These are phyloP conservation scores for Picus viridis DNA, from an alignment of 2,797 vertebrate species.

Conservation along the genomic window DNA sequence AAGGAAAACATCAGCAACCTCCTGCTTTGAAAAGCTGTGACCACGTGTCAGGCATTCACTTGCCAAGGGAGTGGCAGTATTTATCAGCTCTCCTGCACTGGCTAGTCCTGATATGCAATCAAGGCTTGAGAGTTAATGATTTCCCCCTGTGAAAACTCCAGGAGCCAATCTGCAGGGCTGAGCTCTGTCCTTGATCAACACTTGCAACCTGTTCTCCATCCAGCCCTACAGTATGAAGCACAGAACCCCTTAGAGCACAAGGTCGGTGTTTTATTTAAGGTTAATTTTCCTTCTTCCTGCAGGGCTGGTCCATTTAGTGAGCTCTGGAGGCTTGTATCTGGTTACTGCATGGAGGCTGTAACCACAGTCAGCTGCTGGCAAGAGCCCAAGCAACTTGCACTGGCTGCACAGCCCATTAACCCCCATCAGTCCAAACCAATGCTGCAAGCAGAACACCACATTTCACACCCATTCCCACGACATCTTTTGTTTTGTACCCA, in stretches of 20 bases:
- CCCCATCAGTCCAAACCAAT: not conserved
- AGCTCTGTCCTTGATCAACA: not conserved
- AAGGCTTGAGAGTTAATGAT: constrained; percentile 55
- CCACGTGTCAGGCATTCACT: not conserved
- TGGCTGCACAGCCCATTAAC: not conserved
- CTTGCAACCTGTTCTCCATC: not conserved
- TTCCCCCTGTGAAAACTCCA: constrained; percentile 49
- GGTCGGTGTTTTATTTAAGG: not conserved
- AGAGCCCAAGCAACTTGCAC: not conserved
- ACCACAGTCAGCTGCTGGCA: constrained; percentile 9
- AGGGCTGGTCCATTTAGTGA: not conserved
- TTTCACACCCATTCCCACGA: not conserved
- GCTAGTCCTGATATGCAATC: constrained; percentile 37
- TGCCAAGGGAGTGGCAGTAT: constrained; percentile 24
- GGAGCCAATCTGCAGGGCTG: constrained; percentile 50
- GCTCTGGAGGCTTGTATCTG: not conserved
- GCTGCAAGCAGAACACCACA: not conserved
- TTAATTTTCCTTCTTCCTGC: not conserved
- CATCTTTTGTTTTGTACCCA: not conserved
- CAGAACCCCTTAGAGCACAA: not conserved
- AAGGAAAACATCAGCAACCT: not conserved
- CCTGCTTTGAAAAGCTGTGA: not conserved
- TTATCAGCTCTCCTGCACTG: constrained; percentile 12
- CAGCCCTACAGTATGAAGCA: not conserved
- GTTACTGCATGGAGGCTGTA: not conserved